These are phyloP conservation scores for Hyles vespertilio DNA, from an alignment of 1,140 invertebrate species.

Conservation along the genomic window DNA sequence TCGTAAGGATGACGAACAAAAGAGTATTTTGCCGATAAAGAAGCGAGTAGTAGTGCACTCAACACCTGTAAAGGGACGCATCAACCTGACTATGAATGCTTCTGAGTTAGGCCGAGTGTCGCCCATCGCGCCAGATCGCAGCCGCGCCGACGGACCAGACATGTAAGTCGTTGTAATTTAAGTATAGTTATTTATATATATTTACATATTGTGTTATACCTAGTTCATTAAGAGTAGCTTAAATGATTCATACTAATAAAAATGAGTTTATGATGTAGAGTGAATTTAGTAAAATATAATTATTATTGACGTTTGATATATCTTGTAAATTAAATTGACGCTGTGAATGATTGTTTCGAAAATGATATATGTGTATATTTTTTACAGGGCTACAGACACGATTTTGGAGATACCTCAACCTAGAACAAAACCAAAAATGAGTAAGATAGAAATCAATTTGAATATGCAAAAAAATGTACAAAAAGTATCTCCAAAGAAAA, in stretches of 20 bases:
- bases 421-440: not conserved
- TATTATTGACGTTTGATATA: too few species aligned
- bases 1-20: slow-evolving; percentile 7
- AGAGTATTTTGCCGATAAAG: slow-evolving; percentile 38
- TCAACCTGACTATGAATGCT: slow-evolving; percentile 29
- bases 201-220: too few species aligned
- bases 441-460: not conserved
- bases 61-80: slow-evolving; percentile 41
- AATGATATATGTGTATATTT: not conserved
- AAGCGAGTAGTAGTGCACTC: slow-evolving; percentile 48
- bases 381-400: not conserved
- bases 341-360: not conserved
- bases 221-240: too few species aligned
- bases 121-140: slow-evolving; percentile 31
- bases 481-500: slow-evolving; percentile 16
- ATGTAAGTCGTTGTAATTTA: not conserved
- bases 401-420: not conserved
- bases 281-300: too few species aligned
- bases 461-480: not conserved
- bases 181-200: not conserved
- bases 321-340: too few species aligned
- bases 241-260: too few species aligned
- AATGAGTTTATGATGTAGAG: too few species aligned
- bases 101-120: slow-evolving; percentile 42
- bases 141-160: not conserved